Base-by-base conservation (phyloP, 2,888 invertebrate genomes). In the Tenthredo distinguenda region DNA sequence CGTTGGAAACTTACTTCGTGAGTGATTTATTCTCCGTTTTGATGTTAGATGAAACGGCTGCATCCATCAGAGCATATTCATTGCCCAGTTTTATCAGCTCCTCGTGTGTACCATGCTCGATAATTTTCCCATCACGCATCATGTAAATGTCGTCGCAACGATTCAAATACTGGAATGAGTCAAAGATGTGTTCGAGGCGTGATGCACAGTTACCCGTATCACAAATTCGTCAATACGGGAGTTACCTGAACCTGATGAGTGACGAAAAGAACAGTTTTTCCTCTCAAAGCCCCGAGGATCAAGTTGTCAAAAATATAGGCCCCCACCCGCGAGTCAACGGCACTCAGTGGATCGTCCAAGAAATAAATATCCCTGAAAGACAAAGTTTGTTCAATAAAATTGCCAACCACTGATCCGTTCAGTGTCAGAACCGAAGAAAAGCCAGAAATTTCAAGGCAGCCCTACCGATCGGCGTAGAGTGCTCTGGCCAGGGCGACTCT, bases 141-240 rank as follows among this genome's bases (percentile, higher is more conserved):
- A 95, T 94, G 55, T 95, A 91, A 50, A 96, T 94, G 86, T 94
- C 93, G 91, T 96, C 95, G 91, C 96, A 96, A 81, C 94, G 93
- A 85, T 93, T 93, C 85, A 96, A 90, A 91, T 95, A 95, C 95
- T 96, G 90, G 9, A 89, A 89, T 65, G 26, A 62, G 26, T n/a
- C 26, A 21, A 6, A 26, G 26, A 26, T 10, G 26, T 26, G 2
- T n/a, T 55, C 55, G 18, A 55, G n/a, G 0, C 55, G 5, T n/a
- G 43, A n/a, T 55, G 55, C 18, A 6, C n/a, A 18, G 55, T 21
- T 6, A 21, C 4, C 2, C 9, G 7, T 62, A 62, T 26, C 7
- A 26, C 0, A 9, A 2, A 26, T 10, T 21, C 0, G 7, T 2
- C 10, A 12, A 37, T 34, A 18, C 18, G 15, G 37, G 4, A 71